These are phyloP conservation scores for Paratrypauchen microcephalus DNA, from an alignment of 2,797 vertebrate species.

Conservation along the genomic window DNA sequence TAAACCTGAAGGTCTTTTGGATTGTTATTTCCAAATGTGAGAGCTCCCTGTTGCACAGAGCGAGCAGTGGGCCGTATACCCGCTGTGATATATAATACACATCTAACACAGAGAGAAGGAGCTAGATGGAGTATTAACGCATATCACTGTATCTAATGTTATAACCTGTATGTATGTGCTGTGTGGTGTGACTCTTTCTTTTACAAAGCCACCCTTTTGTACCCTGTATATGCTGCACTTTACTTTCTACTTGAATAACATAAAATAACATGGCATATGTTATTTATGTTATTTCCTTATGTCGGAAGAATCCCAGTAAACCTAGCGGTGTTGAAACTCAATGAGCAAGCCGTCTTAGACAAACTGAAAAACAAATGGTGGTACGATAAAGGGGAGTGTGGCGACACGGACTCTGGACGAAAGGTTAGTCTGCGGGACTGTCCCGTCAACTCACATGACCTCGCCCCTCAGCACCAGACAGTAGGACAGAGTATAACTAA, in stretches of 20 bases:
- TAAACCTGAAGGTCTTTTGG: constrained; percentile 24
- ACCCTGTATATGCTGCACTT: constrained; percentile 62
- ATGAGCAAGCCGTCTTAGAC: constrained; percentile 99
- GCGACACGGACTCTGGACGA: constrained; percentile 98
- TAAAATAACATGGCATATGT: constrained; percentile 99
- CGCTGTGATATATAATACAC: constrained; percentile 99
- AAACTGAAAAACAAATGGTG: constrained; percentile 99
- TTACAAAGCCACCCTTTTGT: constrained; percentile 49
- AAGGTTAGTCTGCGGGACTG: constrained; percentile 89
- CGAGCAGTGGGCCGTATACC: constrained; percentile 93
- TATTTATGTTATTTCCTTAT: constrained; percentile 99
- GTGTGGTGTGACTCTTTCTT: constrained; percentile 60
- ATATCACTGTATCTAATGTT: constrained; percentile 89
- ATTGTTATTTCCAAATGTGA: constrained; percentile 13
- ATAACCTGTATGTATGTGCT: constrained; percentile 73
- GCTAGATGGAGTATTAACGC: constrained; percentile 93
- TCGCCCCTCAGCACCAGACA: constrained; percentile 35
- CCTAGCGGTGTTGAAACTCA: constrained; percentile 99
- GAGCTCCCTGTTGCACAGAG: constrained; percentile 52
- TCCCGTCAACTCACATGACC: constrained; percentile 72
- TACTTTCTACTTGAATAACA: constrained; percentile 91
- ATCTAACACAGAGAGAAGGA: constrained; percentile 86
- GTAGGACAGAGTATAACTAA: constrained; percentile 44
- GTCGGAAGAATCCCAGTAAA: constrained; percentile 99
- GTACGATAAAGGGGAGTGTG: constrained; percentile 99